Evolutionary conservation across 2,797 vertebrate genomes (phyloP), one percentile per base, ranked within the genome.

Genomic region (Pangasius djambal): DNA sequence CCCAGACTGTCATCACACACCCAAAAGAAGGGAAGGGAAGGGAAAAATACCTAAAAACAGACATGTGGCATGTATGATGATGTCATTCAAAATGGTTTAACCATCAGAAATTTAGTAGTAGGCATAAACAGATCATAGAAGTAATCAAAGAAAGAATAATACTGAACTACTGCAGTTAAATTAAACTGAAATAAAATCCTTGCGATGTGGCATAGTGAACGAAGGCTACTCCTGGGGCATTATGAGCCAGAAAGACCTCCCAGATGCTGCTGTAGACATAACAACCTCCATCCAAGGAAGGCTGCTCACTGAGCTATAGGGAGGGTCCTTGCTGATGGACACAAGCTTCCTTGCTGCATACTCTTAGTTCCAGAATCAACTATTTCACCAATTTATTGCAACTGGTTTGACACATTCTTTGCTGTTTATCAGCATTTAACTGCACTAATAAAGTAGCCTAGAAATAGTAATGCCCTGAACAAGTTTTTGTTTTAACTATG

Each of bases 41-140:
- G 8, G 13, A 52, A 87, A 89, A 69, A 79, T 86, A 69, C 25
- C 75, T 88, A 77, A 89, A 87, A 87, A 83, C 50, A 15, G 75
- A 59, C 55, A 37, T 88, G 83, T 87, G 87, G 31, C 86, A 65
- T 83, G 88, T 34, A 70, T 65, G 57, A 48, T 88, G 90, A 92
- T 89, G 88, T 92, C 89, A 93, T 85, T 82, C 79, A 88, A 90
- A 85, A 90, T 86, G 86, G 86, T 90, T 92, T 61, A 93, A 92
- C 79, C 75, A 82, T 83, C 59, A 88, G 89, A 86, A 86, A 92
- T 92, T 88, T 90, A 37, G 50, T 87, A 83, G 37, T 63, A 44
- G 59, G 59, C 81, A 83, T 63, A 61, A 2, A 63, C 37, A 40
- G 22, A 63, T 37, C n/a, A 13, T 44, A 63, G 18, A 57, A 18